Base-by-base conservation (phyloP, 2,888 invertebrate genomes). In the Horisme vitalbata region DNA sequence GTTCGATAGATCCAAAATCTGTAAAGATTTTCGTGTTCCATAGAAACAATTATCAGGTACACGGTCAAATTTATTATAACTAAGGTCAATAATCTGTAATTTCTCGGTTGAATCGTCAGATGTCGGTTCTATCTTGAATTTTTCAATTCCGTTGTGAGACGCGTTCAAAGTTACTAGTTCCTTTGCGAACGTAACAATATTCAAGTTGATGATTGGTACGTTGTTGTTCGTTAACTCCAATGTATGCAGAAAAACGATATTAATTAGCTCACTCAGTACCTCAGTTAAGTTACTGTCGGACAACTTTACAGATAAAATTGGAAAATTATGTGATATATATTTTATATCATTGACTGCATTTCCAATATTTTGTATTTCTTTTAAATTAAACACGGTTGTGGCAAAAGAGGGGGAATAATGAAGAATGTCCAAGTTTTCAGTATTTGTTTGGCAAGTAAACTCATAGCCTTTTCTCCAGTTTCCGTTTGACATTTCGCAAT, bases 1-100 rank as follows among this genome's bases (percentile, higher is more conserved):
- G 11, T 41, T 14, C 9, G 46, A 47, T 11, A 47, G 31, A 36
- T 47, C 11, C 12, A 47, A 27, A 27, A 15, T 8, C 32, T 32
- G 11, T 27, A 47, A 32, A 4, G 46, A 41, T 11, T 32, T 30
- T 18, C 30, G 35, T 10, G 20, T 32, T n/a, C 26, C 21, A 7
- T 14, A 26, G 21, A 47, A 47, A 4, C 26, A 15, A n/a, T 47
- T 36, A 2, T 14, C n/a, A n/a, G 23, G 26, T 1, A 47, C 9
- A 14, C 13, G 35, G 11, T 27, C 20, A 13, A 47, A 7, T 20
- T 35, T 27, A 21, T 47, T 47, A 47, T 36, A n/a, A 9, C 41
- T 41, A 2, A 47, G n/a, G 12, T 47, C 36, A 3, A 47, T 27
- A 1, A 3, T 5, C 9, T 3, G 9, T 7, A 47, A 24, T 11